Conservation (phyloP, 1,140 invertebrate species). For the Anoplolepis gracilipes region DNA sequence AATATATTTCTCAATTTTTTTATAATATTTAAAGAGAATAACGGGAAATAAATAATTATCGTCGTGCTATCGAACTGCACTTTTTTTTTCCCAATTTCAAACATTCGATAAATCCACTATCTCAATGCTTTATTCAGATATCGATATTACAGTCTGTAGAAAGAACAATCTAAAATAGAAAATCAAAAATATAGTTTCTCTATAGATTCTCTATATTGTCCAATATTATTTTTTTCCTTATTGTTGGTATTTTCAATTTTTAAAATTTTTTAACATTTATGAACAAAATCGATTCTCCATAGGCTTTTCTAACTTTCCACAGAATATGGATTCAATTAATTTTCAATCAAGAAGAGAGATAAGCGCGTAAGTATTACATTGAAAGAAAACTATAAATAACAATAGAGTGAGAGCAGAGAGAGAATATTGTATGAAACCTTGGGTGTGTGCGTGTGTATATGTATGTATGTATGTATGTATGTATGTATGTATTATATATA, state of each 20-base stretch:
- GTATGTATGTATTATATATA: too few species aligned
- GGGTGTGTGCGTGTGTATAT: not conserved
- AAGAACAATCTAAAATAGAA: not conserved
- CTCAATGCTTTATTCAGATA: slow-evolving; percentile 1
- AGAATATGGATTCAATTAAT: not conserved
- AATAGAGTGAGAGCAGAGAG: not conserved
- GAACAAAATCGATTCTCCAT: not conserved
- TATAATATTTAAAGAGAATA: slow-evolving; percentile 8
- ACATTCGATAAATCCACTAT: slow-evolving; percentile 25
- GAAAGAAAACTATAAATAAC: slow-evolving; percentile 29
- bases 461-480: too few species aligned
- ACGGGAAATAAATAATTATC: not conserved
- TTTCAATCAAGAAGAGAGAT: not conserved
- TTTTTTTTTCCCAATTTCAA: not conserved
- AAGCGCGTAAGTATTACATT: slow-evolving; percentile 22
- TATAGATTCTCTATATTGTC: not conserved
- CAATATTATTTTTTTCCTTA: not conserved
- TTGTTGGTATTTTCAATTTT: not conserved
- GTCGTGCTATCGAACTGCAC: too few species aligned
- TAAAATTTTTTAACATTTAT: not conserved
- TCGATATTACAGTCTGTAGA: slow-evolving; percentile 5
- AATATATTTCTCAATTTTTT: not conserved
- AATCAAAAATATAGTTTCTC: slow-evolving; percentile 3
- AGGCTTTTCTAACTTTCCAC: not conserved
- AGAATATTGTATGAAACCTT: not conserved